These are phyloP conservation scores for Stegastes partitus DNA, from an alignment of 2,113 vertebrate genomes.

Conservation along the genomic window DNA sequence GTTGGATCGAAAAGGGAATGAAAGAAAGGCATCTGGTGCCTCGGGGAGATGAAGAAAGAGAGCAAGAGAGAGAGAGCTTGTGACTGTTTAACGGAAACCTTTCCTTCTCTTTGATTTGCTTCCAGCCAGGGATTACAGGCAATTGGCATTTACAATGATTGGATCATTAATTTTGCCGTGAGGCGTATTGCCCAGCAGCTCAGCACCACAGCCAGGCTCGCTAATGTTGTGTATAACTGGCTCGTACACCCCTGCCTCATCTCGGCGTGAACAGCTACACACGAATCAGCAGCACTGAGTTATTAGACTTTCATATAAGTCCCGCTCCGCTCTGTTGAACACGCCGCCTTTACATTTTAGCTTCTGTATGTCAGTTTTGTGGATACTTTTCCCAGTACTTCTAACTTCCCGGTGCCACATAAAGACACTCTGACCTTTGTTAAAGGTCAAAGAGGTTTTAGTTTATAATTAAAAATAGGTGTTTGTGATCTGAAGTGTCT, in stretches of 20 bases:
- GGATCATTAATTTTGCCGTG: slow-evolving; percentile 81
- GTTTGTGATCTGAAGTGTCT: neutral
- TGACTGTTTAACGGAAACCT: slow-evolving; percentile 88
- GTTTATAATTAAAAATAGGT: neutral
- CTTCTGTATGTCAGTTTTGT: slow-evolving; percentile 6
- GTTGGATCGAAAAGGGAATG: slow-evolving; percentile 77
- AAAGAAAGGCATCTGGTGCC: slow-evolving; percentile 97
- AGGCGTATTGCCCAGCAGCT: slow-evolving; percentile 63
- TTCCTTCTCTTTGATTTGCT: slow-evolving; percentile 85
- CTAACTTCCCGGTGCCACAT: neutral
- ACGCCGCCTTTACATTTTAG: slow-evolving; percentile 16
- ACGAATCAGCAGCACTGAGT: slow-evolving; percentile 6
- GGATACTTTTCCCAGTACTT: neutral
- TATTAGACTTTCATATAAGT: slow-evolving; percentile 28
- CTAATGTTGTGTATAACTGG: slow-evolving; percentile 52
- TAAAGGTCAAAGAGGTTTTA: slow-evolving; percentile 13
- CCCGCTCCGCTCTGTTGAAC: slow-evolving; percentile 8
- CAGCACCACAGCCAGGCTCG: slow-evolving; percentile 45
- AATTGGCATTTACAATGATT: slow-evolving; percentile 85
- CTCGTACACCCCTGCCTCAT: slow-evolving; percentile 29
- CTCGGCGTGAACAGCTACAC: slow-evolving; percentile 26
- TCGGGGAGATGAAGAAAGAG: slow-evolving; percentile 71
- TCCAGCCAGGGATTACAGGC: slow-evolving; percentile 86
- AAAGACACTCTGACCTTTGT: neutral
- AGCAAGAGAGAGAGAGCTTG: slow-evolving; percentile 83